Evolutionary conservation across 2,113 vertebrate genomes (phyloP), one percentile per base, ranked within the genome.

Genomic region (Gavialis gangeticus): DNA sequence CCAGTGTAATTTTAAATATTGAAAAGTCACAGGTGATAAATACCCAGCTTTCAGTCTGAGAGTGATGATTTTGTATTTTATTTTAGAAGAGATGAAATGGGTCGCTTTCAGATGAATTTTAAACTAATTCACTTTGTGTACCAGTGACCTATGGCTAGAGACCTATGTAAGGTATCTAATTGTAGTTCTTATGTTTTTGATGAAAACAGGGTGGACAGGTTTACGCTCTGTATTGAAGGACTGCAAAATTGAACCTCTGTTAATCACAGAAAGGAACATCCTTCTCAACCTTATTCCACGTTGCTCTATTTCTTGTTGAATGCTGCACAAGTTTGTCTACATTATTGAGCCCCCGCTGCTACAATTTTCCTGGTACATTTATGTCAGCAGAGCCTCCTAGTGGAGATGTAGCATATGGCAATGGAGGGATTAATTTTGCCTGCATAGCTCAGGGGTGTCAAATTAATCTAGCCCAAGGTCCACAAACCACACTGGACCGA

Each of bases 341-440:
- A 0, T 1, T 19, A 37, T 54, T 30, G 76, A n/a, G 13, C 67
- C 67, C 27, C 66, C 46, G 17, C 30, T 62, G 76, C 17, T 0
- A 5, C 25, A 63, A 21, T 12, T 0, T 75, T 54, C 59, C 59
- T 25, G 4, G 9, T 46, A 46, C 46, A 46, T 46, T 46, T 46
- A 46, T 5, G 22, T 1, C 54, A n/a, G 19, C 37, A 28, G 54
- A 12, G 11, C n/a, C 46, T 46, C 0, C 0, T 22, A 3, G 19
- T 21, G 27, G 69, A 22, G 25, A 5, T 7, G 21, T 7, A 2
- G 10, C 37, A 6, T 28, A 73, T 56, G 46, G 46, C 46, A 46
- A 46, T 9, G 46, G 46, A 46, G 46, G 46, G 46, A 46, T 46
- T 46, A 46, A 46, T 46, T 46, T 46, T 46, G 46, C 46, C 46